Base-by-base conservation (phyloP, 2,797 vertebrate species). In the Streptopelia turtur region DNA sequence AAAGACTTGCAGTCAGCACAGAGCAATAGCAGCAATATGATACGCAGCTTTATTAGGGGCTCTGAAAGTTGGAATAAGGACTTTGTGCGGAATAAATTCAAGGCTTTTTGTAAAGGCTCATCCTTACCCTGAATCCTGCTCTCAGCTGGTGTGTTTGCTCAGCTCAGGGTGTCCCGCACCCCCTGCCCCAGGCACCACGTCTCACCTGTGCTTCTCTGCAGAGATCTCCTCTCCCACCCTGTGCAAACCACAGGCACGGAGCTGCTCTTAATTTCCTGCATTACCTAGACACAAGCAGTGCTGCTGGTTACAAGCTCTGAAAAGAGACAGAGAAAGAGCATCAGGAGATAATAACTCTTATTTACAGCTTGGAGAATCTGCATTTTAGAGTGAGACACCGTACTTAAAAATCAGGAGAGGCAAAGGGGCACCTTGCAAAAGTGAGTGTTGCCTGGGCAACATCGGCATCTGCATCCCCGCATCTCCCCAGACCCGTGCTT, bases 401-500 rank as follows among this genome's bases (percentile, higher is more conserved):
- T 37, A 61, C 63, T 95, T 90, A 88, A 94, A 94, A 96, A 85
- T 64, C 83, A 64, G 70, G 55, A 93, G 83, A 94, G 90, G 90
- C 87, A 88, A 94, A 95, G 80, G 76, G 88, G 30, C 5, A 90
- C 90, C 93, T 95, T 90, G 85, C 85, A 94, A 91, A 84, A 94
- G 82, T 82, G 77, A 84, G 33, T 82, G 87, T 95, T 94, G 89
- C 95, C 95, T 70, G 80, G 95, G 95, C 80, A 95, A 95, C 94
- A 60, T 31, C 93, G 77, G 80, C 91, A 90, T 83, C 83, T 91
- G 87, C 85, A 93, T 86, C 90, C 61, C 75, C 1, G 7, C 68
- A 43, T 60, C 53, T 83, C 78, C 59, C 37, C 85, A 93, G 47
- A 57, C 83, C 61, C 1, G 6, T 41, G 63, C 78, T 85, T 47